Conservation (phyloP, 2,113 vertebrate species). For the Hippocampus comes region DNA sequence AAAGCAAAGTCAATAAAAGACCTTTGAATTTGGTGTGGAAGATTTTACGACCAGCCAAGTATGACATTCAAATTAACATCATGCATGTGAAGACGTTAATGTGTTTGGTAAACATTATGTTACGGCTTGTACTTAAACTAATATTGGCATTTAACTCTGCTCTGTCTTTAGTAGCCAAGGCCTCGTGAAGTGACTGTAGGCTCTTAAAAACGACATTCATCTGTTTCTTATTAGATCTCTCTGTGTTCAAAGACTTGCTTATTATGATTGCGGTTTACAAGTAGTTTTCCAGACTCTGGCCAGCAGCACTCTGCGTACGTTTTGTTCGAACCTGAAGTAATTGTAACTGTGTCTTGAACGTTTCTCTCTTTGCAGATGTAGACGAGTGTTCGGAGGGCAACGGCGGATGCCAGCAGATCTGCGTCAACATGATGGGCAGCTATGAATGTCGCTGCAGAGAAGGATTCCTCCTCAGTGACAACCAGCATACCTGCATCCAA, state of each 20-base stretch:
- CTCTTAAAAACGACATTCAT: not conserved
- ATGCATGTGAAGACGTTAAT: not conserved
- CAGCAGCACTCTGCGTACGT: slow-evolving; percentile 1
- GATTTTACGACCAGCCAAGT: not conserved
- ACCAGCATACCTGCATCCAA: slow-evolving; percentile 98
- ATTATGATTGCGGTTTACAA: slow-evolving; percentile 7
- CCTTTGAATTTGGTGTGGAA: not conserved
- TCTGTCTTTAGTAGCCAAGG: not conserved
- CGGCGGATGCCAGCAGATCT: slow-evolving; percentile 94
- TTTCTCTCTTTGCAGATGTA: slow-evolving; percentile 77
- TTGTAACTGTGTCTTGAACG: slow-evolving; percentile 24
- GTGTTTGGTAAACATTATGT: slow-evolving; percentile 1
- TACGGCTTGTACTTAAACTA: slow-evolving; percentile 2
- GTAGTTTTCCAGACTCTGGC: slow-evolving; percentile 4
- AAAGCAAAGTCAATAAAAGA: not conserved
- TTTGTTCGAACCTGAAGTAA: slow-evolving; percentile 27
- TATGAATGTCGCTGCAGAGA: slow-evolving; percentile 95
- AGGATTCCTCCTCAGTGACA: slow-evolving; percentile 97
- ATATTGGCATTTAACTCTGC: not conserved
- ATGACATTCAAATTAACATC: not conserved
- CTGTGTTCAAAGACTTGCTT: slow-evolving; percentile 6
- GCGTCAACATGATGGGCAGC: slow-evolving; percentile 99
- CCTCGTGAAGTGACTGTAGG: not conserved
- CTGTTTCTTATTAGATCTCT: not conserved
- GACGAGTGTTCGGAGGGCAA: slow-evolving; percentile 94